These are phyloP conservation scores for Drosophila anceps DNA, from an alignment of 2,888 invertebrate species.

Conservation along the genomic window DNA sequence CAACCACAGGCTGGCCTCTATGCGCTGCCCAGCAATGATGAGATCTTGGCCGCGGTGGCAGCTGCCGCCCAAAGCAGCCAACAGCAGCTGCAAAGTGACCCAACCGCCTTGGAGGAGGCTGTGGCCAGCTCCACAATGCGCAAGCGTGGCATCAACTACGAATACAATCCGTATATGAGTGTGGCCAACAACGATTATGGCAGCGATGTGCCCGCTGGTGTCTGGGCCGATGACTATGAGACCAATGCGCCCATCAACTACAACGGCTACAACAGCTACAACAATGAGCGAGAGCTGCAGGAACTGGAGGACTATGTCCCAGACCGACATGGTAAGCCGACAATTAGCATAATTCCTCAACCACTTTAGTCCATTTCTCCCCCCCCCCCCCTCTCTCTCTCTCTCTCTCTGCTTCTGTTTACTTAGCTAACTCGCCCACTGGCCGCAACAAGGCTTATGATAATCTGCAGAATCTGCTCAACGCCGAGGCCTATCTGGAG, in stretches of 20 bases:
- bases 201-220: constrained; percentile 76
- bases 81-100: constrained; percentile 71
- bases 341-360: background rate
- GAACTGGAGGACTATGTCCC: constrained; percentile 84
- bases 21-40: constrained; percentile 74
- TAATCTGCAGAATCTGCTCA: constrained; percentile 84
- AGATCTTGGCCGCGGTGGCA: constrained; percentile 82
- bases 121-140: constrained; percentile 77
- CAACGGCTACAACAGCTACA: constrained; percentile 49
- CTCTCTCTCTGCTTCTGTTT: background rate
- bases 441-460: constrained; percentile 84
- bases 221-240: constrained; percentile 84
- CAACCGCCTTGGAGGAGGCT: constrained; percentile 56
- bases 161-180: constrained; percentile 69
- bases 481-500: constrained; percentile 84
- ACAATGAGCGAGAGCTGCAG: constrained; percentile 80
- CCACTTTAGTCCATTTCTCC: background rate
- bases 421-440: constrained; percentile 38
- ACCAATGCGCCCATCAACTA: constrained; percentile 68
- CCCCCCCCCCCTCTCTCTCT: background rate
- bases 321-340: constrained; percentile 69
- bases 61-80: constrained; percentile 77
- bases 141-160: constrained; percentile 83
- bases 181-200: constrained; percentile 49
- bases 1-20: constrained; percentile 55